Conservation (phyloP, 2,113 vertebrate genomes). For the Labeo rohita region DNA sequence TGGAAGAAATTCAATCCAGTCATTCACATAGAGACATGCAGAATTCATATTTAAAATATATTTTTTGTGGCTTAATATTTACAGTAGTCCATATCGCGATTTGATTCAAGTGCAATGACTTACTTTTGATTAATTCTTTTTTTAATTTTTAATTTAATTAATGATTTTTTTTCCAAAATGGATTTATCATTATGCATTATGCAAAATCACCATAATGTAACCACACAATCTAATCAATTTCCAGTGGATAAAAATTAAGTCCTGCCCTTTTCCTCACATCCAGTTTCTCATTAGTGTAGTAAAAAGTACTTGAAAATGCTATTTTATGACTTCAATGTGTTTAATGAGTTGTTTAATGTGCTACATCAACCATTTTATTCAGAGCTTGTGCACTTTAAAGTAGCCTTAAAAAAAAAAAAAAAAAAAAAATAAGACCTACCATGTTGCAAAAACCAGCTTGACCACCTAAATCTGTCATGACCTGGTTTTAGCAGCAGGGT, state of each 20-base stretch:
- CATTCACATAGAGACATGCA: no score
- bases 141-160: no score
- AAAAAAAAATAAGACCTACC: not conserved
- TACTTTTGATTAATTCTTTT: no score
- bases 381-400: not conserved
- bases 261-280: not conserved
- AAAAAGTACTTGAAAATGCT: not conserved
- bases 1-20: no score
- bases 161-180: not conserved
- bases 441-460: not conserved
- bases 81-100: no score
- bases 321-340: not conserved
- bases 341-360: no score
- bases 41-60: no score
- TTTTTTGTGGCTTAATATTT: no score
- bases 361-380: not conserved
- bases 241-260: no score
- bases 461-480: not conserved
- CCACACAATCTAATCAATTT: not conserved
- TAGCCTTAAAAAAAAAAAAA: no score
- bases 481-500: not conserved
- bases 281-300: not conserved
- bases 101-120: no score
- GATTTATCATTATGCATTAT: not conserved
- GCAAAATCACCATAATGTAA: not conserved